A percentile compares a stretch with the other conserved stretches of the same genome.
phyloP scores from a whole-genome alignment of 2,797 vertebrate genomes.

The Carcharodon carcharias region DNA sequence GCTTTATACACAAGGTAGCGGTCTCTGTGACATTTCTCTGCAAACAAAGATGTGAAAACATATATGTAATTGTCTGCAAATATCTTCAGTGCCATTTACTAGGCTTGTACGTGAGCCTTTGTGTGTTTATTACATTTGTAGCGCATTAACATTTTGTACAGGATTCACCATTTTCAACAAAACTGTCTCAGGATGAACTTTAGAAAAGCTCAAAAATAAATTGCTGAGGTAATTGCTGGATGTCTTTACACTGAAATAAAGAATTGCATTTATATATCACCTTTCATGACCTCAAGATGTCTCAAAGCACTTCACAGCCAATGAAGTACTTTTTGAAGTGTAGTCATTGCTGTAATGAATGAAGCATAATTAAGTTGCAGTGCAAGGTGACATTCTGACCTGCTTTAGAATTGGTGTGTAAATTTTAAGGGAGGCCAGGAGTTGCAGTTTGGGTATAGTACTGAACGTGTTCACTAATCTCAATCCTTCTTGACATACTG shows the following conservation, averaged over 20 bases:
- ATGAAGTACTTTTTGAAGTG: not conserved
- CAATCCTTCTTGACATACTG: not conserved
- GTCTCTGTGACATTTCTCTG: conserved; percentile 11
- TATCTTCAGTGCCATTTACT: not conserved
- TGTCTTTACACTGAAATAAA: not conserved
- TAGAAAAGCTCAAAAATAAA: not conserved
- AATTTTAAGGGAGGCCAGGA: not conserved
- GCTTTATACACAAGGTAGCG: not conserved
- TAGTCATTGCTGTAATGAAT: not conserved
- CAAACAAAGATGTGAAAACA: conserved; percentile 3
- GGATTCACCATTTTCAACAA: not conserved
- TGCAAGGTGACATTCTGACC: not conserved
- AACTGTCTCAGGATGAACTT: not conserved
- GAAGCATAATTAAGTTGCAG: not conserved
- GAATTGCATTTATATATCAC: not conserved
- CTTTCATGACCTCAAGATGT: not conserved
- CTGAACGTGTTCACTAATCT: not conserved
- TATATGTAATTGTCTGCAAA: conserved; percentile 7
- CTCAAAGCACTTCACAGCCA: not conserved
- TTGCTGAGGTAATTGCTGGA: not conserved
- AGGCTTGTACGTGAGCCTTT: not conserved
- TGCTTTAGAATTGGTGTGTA: not conserved
- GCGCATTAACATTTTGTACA: not conserved
- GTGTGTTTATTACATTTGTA: too few relatives aligned
- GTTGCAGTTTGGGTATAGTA: not conserved